phyloP scores from a whole-genome alignment of 2,113 vertebrate species.

The Pollachius pollachius region DNA sequence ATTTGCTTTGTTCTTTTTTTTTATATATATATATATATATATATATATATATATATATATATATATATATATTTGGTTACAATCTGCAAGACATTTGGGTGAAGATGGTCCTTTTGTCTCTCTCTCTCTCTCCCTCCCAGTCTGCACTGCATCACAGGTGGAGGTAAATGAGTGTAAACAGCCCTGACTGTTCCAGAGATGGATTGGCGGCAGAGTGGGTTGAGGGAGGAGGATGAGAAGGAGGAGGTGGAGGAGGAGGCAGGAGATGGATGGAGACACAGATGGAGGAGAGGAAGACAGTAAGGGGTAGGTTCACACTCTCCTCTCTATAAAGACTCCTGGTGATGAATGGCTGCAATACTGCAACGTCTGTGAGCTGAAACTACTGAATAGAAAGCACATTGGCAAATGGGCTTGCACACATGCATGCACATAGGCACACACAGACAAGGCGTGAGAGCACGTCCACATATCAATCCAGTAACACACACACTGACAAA shows the following conservation, averaged over 20 bases:
- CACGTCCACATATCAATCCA: constrained; percentile 31
- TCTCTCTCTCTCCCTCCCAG: constrained; percentile 1
- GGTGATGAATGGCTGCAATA: constrained; percentile 33
- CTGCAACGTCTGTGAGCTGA: constrained; percentile 15
- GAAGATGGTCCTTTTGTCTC: background rate
- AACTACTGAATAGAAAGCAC: constrained; percentile 10
- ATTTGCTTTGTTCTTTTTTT: too few relatives aligned
- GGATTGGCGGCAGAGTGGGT: constrained; percentile 41
- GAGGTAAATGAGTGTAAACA: constrained; percentile 65
- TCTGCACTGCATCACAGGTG: constrained; percentile 45
- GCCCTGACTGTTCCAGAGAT: constrained; percentile 49
- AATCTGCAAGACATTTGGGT: too few relatives aligned
- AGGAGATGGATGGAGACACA: constrained; percentile 55
- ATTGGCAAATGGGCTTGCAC: background rate
- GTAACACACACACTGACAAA: background rate
- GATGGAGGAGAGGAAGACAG: constrained; percentile 40
- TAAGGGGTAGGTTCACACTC: constrained; percentile 26
- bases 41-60: too few relatives aligned
- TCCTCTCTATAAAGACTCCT: constrained; percentile 35
- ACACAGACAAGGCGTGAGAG: background rate
- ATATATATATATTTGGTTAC: too few relatives aligned
- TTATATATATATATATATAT: too few relatives aligned
- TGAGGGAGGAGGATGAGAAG: constrained; percentile 21
- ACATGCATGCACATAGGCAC: constrained; percentile 9
- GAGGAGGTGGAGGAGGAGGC: constrained; percentile 29